Conservation (phyloP, 2,888 invertebrate species). For the Phytoseiulus persimilis region DNA sequence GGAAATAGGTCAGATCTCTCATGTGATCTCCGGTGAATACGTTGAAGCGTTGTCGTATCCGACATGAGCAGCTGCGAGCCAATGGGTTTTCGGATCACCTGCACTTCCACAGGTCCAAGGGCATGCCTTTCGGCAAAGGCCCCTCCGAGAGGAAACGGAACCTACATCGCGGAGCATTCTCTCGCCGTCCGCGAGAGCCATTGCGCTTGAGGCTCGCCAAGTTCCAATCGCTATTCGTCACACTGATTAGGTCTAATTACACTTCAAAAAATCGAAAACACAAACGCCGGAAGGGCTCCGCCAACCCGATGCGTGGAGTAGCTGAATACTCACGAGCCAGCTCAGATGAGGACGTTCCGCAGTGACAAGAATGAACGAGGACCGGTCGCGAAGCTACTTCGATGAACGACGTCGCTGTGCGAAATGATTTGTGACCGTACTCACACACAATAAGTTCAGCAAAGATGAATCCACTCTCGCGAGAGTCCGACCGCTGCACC, state of each 20-base stretch:
- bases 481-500: background rate
- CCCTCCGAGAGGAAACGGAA: background rate
- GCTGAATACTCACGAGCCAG: background rate
- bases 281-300: background rate
- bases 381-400: background rate
- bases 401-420: background rate
- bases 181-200: too few relatives aligned
- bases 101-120: constrained; percentile 5
- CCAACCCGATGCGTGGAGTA: background rate
- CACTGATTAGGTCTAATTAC: background rate
- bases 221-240: background rate
- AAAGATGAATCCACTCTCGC: constrained; percentile 5
- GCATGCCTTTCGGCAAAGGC: background rate
- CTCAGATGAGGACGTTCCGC: background rate
- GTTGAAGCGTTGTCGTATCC: background rate
- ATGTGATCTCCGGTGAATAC: background rate
- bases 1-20: background rate
- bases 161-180: too few relatives aligned
- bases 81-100: background rate
- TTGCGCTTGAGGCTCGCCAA: background rate
- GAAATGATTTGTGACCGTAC: background rate
- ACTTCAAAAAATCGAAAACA: background rate
- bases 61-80: background rate
- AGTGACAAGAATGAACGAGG: background rate
- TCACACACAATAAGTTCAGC: background rate